Conservation (phyloP, 2,888 invertebrate genomes). For the Palloptera scutellata region DNA sequence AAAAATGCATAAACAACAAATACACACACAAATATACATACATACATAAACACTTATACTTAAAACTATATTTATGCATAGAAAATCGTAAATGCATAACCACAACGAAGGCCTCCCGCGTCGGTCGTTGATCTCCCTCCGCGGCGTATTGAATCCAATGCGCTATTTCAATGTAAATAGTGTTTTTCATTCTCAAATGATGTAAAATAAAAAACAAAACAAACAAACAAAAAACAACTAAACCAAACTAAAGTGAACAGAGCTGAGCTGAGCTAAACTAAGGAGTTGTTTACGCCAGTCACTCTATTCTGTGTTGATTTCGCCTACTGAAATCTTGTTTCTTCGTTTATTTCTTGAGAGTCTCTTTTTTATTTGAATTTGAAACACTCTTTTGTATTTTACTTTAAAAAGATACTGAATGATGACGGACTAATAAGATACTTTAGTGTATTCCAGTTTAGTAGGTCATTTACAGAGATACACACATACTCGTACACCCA, state of each 20-base stretch:
- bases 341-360: no score
- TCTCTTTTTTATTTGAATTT: no score
- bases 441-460: no score
- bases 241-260: no score
- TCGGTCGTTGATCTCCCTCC: slow-evolving; percentile 29
- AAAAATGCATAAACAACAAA: neutral
- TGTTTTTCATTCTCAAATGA: no score
- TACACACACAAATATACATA: neutral
- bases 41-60: neutral
- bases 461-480: no score
- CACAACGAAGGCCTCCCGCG: slow-evolving; percentile 33
- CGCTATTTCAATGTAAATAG: neutral
- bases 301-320: slow-evolving; percentile 3
- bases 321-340: neutral
- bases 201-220: neutral
- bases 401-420: no score
- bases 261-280: neutral
- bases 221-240: slow-evolving; percentile 4
- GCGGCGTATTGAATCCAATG: neutral
- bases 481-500: no score
- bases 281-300: neutral
- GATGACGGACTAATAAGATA: no score
- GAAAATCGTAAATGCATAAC: slow-evolving; percentile 4
- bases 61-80: neutral
- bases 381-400: no score